Evolutionary conservation across 2,888 invertebrate genomes (phyloP), one percentile per base, ranked within the genome.

Genomic region (Drosophila leonis): DNA sequence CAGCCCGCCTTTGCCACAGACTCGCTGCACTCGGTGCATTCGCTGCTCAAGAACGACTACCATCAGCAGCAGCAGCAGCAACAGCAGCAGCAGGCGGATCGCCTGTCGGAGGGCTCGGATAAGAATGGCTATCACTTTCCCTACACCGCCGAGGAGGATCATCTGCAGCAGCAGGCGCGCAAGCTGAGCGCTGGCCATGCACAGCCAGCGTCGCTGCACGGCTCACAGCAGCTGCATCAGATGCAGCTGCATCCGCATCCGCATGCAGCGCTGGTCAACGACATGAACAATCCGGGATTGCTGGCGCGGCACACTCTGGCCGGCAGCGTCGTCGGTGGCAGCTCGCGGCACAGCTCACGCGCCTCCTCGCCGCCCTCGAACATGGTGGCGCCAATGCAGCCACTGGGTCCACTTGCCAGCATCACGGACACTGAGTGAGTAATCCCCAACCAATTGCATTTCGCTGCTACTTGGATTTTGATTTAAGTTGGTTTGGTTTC

Each of bases 91-190:
- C 92, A 94, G 20, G 67, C 62, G 15, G 96, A 96, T 78, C 94
- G 96, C 37, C 94, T 95, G 93, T 95, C 95, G 0, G 96, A 96
- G 82, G 94, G 95, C 1, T 96, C 96, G 0, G 96, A 96, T 54
- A 96, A 96, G 82, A 96, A 96, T 86, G 97, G 97, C 84, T 97
- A 97, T 92, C 94, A 96, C 72, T 97, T 97, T 87, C 97, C 97
- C 0, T 97, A 97, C 90, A 97, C 97, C 81, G 96, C 96, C 77
- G 96, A 96, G 93, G 96, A 96, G 93, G 96, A 96, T 92, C 96
- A 96, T 92, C 92, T 95, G 72, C 93, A 93, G 81, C 72, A 87
- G 80, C 71, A 90, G 56, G 84, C 89, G 5, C 90, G 92, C 7
- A 92, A 92, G 37, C 74, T 90, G 49, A 91, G 90, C 66, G 63